Percentiles rank a stretch among this genome's conserved stretches.
Evolutionary conservation across 2,797 vertebrate species (phyloP).

Genomic region (Aulostomus chinensis): DNA sequence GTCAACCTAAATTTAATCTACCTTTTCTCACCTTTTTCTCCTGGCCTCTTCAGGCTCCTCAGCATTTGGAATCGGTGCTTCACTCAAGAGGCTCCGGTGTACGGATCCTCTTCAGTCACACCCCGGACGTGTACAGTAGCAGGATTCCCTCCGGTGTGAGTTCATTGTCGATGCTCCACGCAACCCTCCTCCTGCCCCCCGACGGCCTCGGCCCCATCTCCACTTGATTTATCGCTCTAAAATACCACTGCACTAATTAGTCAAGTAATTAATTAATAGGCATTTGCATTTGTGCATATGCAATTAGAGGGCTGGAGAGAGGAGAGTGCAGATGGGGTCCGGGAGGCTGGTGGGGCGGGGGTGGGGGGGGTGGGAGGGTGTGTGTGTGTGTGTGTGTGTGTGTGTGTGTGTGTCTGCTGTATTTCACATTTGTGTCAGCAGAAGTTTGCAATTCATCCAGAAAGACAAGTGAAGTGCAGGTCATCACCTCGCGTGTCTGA

Average conservation of each 20-base stretch:
- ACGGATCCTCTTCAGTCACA: conserved; percentile 25
- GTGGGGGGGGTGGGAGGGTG: conserved; percentile 16
- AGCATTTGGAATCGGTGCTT: conserved; percentile 24
- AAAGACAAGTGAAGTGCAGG: conserved; percentile 67
- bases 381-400: conserved; percentile 23
- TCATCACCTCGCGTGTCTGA: conserved; percentile 60
- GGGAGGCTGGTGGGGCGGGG: conserved; percentile 46
- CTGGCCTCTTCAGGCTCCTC: conserved; percentile 7
- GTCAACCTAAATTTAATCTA: conserved; percentile 36
- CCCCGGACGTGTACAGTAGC: conserved; percentile 34
- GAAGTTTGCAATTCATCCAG: conserved; percentile 62
- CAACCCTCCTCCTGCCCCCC: conserved; percentile 64
- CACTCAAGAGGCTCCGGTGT: conserved; percentile 30
- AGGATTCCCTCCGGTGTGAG: conserved; percentile 56
- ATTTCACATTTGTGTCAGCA: conserved; percentile 47
- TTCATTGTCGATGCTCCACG: conserved; percentile 62
- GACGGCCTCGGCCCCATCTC: conserved; percentile 84
- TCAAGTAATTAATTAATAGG: conserved; percentile 99
- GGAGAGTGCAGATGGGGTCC: conserved; percentile 93
- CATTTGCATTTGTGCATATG: conserved; percentile 99
- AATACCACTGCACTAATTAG: conserved; percentile 99
- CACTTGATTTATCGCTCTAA: conserved; percentile 98
- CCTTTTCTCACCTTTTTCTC: not conserved
- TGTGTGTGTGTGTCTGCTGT: conserved; percentile 18
- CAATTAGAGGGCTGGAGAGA: conserved; percentile 96